These are phyloP conservation scores for Bufo bufo DNA, from an alignment of 2,113 vertebrate genomes.

Conservation along the genomic window DNA sequence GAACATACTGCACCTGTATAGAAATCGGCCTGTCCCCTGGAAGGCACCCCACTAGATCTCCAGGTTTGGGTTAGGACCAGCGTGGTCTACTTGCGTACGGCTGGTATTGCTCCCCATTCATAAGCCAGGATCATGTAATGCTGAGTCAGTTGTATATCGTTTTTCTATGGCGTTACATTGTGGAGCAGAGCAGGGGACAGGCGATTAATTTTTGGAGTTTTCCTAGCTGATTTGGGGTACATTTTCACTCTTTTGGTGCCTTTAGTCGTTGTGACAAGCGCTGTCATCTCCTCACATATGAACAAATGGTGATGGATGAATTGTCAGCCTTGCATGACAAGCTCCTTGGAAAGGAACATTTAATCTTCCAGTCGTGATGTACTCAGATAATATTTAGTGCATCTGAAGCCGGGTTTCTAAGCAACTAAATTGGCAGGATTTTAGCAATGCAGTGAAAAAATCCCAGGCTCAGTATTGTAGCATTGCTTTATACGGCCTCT, in stretches of 20 bases:
- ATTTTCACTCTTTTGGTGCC: not conserved
- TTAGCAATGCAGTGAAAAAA: not conserved
- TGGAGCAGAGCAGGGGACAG: not conserved
- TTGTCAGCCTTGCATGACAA: not conserved
- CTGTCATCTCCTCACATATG: not conserved
- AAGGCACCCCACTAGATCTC: too few species aligned
- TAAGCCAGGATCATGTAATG: too few species aligned
- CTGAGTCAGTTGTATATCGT: too few species aligned
- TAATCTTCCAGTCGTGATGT: constrained; percentile 12
- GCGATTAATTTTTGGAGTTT: not conserved
- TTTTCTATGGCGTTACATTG: too few species aligned
- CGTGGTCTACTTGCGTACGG: too few species aligned
- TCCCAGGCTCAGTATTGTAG: not conserved
- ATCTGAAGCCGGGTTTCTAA: constrained; percentile 31
- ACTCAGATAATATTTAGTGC: constrained; percentile 16
- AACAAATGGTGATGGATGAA: not conserved
- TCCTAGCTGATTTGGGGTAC: not conserved
- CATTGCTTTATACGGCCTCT: not conserved
- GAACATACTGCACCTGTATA: too few species aligned
- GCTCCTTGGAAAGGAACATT: constrained; percentile 20
- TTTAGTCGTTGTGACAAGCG: not conserved
- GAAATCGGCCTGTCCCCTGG: too few species aligned
- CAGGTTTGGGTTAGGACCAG: too few species aligned
- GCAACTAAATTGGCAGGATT: not conserved
- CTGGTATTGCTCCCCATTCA: too few species aligned